Conservation (phyloP, 1,140 invertebrate species). For the Brachionus plicatilis region DNA sequence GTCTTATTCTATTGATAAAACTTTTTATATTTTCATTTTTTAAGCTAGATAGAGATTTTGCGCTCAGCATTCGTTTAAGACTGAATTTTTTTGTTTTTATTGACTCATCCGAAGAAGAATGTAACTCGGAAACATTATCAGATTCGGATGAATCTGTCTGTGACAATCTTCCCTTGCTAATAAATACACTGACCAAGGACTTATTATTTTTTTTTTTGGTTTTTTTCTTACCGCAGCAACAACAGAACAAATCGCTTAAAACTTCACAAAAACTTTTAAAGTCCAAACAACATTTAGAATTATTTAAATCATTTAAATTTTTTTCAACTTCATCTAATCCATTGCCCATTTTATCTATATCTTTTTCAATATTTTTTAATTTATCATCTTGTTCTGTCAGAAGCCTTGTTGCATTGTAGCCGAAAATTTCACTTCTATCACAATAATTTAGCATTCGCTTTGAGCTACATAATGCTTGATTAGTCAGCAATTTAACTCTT, state of each 20-base stretch:
- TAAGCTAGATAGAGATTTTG: not conserved
- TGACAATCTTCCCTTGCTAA: not conserved
- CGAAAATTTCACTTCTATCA: constrained; percentile 9
- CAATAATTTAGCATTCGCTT: constrained; percentile 23
- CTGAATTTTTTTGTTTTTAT: not conserved
- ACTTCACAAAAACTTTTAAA: not conserved
- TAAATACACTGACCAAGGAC: not conserved
- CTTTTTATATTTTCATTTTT: constrained; percentile 6
- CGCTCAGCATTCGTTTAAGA: not conserved
- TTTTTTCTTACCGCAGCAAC: not conserved
- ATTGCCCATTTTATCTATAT: not conserved
- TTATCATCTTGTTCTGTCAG: constrained; percentile 13
- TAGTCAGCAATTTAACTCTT: not conserved
- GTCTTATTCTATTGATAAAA: not conserved
- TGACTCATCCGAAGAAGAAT: not conserved
- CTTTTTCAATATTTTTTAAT: not conserved
- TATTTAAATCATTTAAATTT: constrained; percentile 17
- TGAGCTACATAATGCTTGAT: constrained; percentile 10
- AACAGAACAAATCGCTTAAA: not conserved
- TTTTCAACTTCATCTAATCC: not conserved
- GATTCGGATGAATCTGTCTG: not conserved
- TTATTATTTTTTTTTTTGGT: not conserved
- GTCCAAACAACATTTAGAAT: not conserved
- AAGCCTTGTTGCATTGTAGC: not conserved
- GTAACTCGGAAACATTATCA: not conserved